Evolutionary conservation across 1,140 invertebrate genomes (phyloP).

Genomic region (Acyrthosiphon pisum): DNA sequence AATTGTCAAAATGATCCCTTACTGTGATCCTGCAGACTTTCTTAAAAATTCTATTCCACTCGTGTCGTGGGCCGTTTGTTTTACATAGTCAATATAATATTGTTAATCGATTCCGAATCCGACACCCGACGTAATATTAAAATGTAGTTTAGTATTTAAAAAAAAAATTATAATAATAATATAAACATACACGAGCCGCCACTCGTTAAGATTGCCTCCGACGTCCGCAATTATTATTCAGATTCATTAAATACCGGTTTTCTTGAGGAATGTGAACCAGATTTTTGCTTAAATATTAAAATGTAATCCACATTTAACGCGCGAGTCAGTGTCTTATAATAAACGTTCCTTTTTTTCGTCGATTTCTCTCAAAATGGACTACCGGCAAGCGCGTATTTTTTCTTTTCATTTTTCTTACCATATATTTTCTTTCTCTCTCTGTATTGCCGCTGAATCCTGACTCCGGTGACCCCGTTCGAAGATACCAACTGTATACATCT

Average conservation of each 20-base stretch:
- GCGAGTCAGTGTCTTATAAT: background rate
- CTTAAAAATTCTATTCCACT: background rate
- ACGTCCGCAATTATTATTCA: constrained; percentile 27
- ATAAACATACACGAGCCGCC: background rate
- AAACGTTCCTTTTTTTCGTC: constrained; percentile 35
- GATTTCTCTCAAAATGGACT: constrained; percentile 53
- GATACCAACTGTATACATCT: constrained; percentile 40
- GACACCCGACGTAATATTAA: background rate
- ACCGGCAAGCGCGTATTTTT: constrained; percentile 37
- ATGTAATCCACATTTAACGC: constrained; percentile 31
- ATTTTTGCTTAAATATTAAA: constrained; percentile 50
- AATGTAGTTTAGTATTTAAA: background rate
- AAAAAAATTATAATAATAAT: constrained; percentile 20
- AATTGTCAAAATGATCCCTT: background rate
- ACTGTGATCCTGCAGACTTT: background rate
- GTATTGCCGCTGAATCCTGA: constrained; percentile 38
- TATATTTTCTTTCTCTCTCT: constrained; percentile 11
- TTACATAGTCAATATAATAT: background rate
- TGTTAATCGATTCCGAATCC: background rate
- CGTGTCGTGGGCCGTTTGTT: background rate
- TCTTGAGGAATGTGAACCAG: constrained; percentile 42
- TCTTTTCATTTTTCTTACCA: background rate
- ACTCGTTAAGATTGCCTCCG: background rate
- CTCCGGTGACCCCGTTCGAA: constrained; percentile 55
- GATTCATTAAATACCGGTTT: constrained; percentile 27